Conservation (phyloP, 2,888 invertebrate genomes). For the Aethes cnicana region DNA sequence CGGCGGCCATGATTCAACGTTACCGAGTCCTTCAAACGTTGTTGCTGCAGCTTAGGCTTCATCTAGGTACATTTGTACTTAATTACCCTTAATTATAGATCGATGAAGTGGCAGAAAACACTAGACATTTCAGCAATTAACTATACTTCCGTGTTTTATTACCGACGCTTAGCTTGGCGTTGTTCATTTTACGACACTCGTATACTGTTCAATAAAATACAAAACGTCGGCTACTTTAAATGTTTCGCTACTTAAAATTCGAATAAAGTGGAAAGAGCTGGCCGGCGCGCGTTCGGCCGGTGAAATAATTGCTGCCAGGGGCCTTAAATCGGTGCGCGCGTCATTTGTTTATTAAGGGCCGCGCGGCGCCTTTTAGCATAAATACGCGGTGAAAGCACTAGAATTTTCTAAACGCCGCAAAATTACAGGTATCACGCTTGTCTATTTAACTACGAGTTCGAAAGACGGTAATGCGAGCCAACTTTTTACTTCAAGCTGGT, state of each 20-base stretch:
- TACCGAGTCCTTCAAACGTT: too few species aligned
- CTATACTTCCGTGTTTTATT: too few species aligned
- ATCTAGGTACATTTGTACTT: too few species aligned
- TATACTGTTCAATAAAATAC: conserved; percentile 6
- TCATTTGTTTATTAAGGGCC: conserved; percentile 76
- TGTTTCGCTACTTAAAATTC: conserved; percentile 52
- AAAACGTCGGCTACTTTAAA: conserved; percentile 36
- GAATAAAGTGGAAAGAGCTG: conserved; percentile 60
- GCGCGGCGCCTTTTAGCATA: conserved; percentile 68
- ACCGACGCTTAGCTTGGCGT: too few species aligned
- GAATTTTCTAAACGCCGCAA: background rate
- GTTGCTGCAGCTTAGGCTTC: too few species aligned
- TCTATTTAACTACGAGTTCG: too few species aligned
- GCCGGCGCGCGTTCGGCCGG: conserved; percentile 60
- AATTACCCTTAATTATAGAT: too few species aligned
- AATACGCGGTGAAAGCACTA: conserved; percentile 37
- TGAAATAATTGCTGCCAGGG: conserved; percentile 70
- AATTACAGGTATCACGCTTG: background rate
- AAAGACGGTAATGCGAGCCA: too few species aligned
- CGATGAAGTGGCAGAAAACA: too few species aligned
- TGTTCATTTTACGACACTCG: conserved; percentile 10
- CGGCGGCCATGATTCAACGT: too few species aligned
- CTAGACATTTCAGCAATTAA: too few species aligned
- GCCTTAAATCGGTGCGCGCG: conserved; percentile 66
- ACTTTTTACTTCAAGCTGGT: too few species aligned